Evolutionary conservation across 2,797 vertebrate species (phyloP).

Genomic region (Periparus ater): DNA sequence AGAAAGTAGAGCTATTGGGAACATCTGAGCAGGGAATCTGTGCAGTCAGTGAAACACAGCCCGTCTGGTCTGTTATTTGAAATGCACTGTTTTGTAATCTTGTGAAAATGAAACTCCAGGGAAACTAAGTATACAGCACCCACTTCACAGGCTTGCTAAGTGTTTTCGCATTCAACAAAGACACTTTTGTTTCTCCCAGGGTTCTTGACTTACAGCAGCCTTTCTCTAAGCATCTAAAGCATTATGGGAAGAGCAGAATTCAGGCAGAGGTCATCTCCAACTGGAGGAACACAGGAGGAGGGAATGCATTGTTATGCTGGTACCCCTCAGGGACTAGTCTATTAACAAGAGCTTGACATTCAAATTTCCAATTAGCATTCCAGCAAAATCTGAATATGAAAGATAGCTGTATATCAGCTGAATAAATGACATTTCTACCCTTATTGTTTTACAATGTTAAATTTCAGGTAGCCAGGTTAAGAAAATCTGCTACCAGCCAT

Average conservation of each 20-base stretch:
- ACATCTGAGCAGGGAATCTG: constrained; percentile 12
- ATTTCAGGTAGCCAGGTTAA: neutral
- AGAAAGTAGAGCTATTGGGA: neutral
- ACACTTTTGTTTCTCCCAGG: neutral
- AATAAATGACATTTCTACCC: constrained; percentile 12
- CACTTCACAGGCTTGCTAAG: neutral
- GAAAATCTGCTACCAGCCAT: neutral
- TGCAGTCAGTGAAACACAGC: neutral
- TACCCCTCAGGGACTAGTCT: neutral
- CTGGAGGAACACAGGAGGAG: neutral
- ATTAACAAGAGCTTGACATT: neutral
- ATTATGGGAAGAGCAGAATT: neutral
- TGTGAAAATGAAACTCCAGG: constrained; percentile 4
- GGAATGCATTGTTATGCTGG: neutral
- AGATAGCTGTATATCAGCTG: neutral
- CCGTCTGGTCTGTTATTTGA: neutral
- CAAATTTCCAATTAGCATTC: constrained; percentile 11
- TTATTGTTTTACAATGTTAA: neutral
- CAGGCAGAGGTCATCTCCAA: neutral
- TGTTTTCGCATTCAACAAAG: neutral
- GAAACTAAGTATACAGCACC: neutral
- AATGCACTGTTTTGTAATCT: neutral
- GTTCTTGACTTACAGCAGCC: neutral
- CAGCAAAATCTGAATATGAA: neutral
- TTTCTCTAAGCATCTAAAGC: neutral